Evolutionary conservation across 2,797 vertebrate genomes (phyloP).

Genomic region (Astyanax mexicanus): DNA sequence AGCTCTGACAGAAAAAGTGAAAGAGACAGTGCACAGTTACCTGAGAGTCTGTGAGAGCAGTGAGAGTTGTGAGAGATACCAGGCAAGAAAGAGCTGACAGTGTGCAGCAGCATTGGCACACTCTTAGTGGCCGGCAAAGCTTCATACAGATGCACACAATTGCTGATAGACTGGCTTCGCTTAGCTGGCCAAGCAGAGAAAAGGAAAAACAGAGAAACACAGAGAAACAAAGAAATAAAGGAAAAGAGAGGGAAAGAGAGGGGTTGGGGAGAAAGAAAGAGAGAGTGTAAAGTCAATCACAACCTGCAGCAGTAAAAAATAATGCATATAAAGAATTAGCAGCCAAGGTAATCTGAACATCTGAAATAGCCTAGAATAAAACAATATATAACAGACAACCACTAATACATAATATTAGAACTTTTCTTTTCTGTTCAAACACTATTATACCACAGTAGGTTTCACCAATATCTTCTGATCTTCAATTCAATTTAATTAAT

Average conservation of each 20-base stretch:
- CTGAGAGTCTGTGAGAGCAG: slow-evolving; percentile 98
- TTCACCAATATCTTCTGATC: neutral
- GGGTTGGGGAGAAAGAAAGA: slow-evolving; percentile 20
- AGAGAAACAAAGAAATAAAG: slow-evolving; percentile 52
- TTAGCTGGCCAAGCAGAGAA: slow-evolving; percentile 90
- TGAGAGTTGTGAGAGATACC: slow-evolving; percentile 97
- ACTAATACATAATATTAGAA: too few relatives aligned
- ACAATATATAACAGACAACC: neutral
- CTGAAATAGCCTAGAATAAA: neutral
- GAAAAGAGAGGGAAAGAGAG: slow-evolving; percentile 70
- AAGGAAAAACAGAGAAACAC: slow-evolving; percentile 70
- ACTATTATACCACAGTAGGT: too few relatives aligned
- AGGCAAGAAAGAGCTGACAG: slow-evolving; percentile 98
- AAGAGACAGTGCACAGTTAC: slow-evolving; percentile 83
- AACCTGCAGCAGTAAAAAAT: neutral
- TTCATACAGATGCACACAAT: slow-evolving; percentile 98
- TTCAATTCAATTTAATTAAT: too few relatives aligned
- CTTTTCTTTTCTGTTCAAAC: too few relatives aligned
- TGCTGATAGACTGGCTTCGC: slow-evolving; percentile 99
- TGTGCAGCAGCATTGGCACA: slow-evolving; percentile 97
- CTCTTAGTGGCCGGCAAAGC: slow-evolving; percentile 98
- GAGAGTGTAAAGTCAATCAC: slow-evolving; percentile 36
- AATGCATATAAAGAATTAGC: slow-evolving; percentile 9
- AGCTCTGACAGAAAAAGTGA: slow-evolving; percentile 9
- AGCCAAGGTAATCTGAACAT: neutral